Conservation (phyloP, 2,797 vertebrate genomes). For the Chrysocyon brachyurus region DNA sequence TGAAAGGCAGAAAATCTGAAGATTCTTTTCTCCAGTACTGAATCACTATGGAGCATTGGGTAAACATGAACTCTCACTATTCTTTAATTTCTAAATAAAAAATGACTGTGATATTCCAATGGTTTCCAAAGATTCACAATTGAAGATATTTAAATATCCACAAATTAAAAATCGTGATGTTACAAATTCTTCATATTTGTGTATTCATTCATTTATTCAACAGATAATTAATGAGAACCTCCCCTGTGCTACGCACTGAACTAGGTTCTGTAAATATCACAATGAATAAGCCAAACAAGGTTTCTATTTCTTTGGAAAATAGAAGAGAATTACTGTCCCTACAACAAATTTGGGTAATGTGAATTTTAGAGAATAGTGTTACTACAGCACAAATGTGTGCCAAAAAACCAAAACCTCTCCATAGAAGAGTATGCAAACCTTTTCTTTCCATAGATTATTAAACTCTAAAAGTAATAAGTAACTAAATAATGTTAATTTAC, state of each 20-base stretch:
- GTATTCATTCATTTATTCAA: conserved; percentile 7
- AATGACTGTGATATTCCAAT: not conserved
- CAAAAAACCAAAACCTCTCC: not conserved
- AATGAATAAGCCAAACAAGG: not conserved
- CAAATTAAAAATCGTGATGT: not conserved
- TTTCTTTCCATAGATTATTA: conserved; percentile 12
- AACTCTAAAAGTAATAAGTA: not conserved
- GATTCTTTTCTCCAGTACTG: not conserved
- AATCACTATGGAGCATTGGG: not conserved
- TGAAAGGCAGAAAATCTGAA: not conserved
- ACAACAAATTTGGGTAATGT: not conserved
- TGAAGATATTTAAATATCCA: not conserved
- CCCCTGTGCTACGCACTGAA: not conserved
- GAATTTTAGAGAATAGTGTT: conserved; percentile 16
- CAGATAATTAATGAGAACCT: conserved; percentile 2
- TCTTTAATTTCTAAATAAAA: conserved; percentile 41
- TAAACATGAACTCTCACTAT: conserved; percentile 22
- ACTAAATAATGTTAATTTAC: not conserved
- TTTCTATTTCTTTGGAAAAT: not conserved
- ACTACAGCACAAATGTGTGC: not conserved
- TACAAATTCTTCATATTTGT: not conserved
- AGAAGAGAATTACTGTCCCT: not conserved
- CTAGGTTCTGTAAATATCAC: not conserved
- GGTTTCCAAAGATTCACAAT: not conserved
- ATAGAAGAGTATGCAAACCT: not conserved